Conservation (phyloP, 2,797 vertebrate species). For the Sebastes reedi region DNA sequence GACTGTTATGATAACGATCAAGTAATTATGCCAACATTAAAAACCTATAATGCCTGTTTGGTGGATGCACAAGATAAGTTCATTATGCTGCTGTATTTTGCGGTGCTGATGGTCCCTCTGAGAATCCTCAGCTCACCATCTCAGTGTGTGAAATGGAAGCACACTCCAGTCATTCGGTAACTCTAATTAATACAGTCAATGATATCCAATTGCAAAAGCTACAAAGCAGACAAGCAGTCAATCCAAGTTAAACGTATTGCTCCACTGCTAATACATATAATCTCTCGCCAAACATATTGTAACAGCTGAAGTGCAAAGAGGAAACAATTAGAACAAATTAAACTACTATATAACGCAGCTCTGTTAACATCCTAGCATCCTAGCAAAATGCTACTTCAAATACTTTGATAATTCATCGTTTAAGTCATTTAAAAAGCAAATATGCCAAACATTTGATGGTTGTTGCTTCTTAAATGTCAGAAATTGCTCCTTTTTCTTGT, state of each 20-base stretch:
- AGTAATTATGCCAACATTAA: constrained; percentile 55
- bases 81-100: constrained; percentile 26
- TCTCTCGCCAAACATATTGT: constrained; percentile 26
- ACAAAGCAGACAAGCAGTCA: constrained; percentile 27
- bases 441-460: neutral
- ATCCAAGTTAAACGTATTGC: constrained; percentile 28
- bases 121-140: constrained; percentile 2
- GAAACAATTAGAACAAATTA: neutral
- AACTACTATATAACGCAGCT: neutral
- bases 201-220: constrained; percentile 35
- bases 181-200: constrained; percentile 53
- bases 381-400: no score
- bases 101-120: constrained; percentile 5
- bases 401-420: neutral
- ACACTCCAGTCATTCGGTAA: constrained; percentile 13
- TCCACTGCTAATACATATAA: constrained; percentile 22
- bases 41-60: constrained; percentile 42
- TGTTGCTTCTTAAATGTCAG: neutral
- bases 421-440: neutral
- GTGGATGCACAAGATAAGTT: constrained; percentile 37
- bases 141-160: constrained; percentile 11
- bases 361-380: neutral
- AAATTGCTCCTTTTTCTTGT: neutral
- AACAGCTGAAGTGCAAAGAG: constrained; percentile 6
- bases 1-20: constrained; percentile 31